Evolutionary conservation across 2,113 vertebrate species (phyloP).

Genomic region (Archilochus colubris): DNA sequence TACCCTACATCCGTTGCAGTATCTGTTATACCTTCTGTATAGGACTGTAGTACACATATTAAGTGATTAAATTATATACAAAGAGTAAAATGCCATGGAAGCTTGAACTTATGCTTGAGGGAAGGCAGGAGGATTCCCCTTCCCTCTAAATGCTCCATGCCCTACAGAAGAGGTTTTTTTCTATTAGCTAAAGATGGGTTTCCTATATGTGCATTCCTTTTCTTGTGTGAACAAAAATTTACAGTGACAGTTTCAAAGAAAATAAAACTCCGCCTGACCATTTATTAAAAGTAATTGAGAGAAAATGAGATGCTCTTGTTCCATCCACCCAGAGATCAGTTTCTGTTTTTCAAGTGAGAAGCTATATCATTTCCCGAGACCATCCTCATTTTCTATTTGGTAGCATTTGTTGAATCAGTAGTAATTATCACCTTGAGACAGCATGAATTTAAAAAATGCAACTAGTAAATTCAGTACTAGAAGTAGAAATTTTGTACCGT

Average conservation of each 20-base stretch:
- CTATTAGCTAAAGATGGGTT: not conserved
- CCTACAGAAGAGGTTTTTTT: not conserved
- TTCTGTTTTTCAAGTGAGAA: not conserved
- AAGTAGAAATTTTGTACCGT: not conserved
- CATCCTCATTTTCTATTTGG: not conserved
- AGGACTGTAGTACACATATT: not conserved
- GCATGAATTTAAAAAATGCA: not conserved
- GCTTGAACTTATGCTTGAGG: not conserved
- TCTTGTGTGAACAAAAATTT: not conserved
- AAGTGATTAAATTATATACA: not conserved
- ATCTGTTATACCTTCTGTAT: not conserved
- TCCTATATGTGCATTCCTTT: not conserved
- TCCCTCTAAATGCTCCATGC: not conserved
- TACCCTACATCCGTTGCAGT: accelerated
- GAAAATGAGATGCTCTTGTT: not conserved
- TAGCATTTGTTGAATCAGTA: not conserved
- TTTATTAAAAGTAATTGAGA: not conserved
- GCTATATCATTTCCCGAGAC: not conserved
- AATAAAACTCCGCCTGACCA: not conserved
- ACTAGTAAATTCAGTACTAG: not conserved
- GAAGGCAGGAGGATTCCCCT: not conserved
- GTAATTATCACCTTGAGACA: not conserved
- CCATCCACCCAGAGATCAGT: not conserved
- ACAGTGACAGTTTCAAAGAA: not conserved
- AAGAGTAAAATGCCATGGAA: not conserved